Evolutionary conservation across 2,888 invertebrate species (phyloP), one percentile per base, ranked within the genome.

Genomic region (Coleophora flavipennella): DNA sequence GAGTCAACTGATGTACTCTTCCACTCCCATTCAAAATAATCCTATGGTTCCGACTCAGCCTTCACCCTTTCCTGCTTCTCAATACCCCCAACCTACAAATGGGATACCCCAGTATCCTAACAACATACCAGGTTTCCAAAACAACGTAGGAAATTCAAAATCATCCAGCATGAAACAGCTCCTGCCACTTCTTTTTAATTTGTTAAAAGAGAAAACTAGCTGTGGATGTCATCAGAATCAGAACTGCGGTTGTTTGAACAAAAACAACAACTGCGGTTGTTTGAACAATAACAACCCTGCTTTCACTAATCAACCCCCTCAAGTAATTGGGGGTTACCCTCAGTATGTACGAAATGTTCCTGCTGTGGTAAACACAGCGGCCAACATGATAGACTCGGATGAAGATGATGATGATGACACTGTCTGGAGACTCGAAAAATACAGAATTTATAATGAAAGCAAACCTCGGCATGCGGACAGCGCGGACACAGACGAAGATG

Each of bases 131-230:
- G 20, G 20, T 20, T 20, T 20, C 20, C 20, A 20, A 20, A 20
- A 25, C 12, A 39, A 27, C 27, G 26, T 31, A 11, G 31, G 3
- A 20, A 20, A 41, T 12, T 40, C 38, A 31, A 45, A 46, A 55
- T 57, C 67, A 1, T 62, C 67, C 1, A 68, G 47, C 46, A 57
- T 77, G 20, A 77, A 77, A 51, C 41, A 64, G 13, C 46, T 83
- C 14, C 54, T 81, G 2, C 80, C 83, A 1, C 51, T 81, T n/a
- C 59, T 83, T 46, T 49, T 80, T 9, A 68, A 70, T 44, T 50
- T 81, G 34, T 36, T 83, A 14, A 71, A 67, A 45, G 81, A 83
- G 26, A 71, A 59, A 42, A 64, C 42, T 13, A 35, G 36, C 2
- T 70, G 71, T 42, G 55, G 55, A 0, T 59, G 62, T 35, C 45